These are phyloP conservation scores for Lates calcarifer DNA, from an alignment of 2,113 vertebrate species.

Conservation along the genomic window DNA sequence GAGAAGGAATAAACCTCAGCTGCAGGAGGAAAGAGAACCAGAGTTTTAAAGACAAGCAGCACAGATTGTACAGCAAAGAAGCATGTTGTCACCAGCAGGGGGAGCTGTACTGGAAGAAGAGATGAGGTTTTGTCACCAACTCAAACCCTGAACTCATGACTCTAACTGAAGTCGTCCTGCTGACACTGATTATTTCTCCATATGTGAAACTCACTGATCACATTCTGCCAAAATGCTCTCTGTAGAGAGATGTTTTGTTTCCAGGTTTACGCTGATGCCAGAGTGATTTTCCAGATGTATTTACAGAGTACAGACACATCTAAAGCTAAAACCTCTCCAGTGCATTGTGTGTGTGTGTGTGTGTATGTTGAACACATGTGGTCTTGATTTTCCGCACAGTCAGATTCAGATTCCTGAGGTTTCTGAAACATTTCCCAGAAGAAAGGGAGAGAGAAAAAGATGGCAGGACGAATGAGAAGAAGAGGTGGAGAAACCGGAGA, in stretches of 20 bases:
- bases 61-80: not conserved
- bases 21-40: too few species aligned
- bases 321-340: too few species aligned
- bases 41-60: too few species aligned
- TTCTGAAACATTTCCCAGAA: slow-evolving; percentile 10
- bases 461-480: not conserved
- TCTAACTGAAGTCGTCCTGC: not conserved
- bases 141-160: not conserved
- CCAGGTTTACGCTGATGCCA: not conserved
- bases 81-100: not conserved
- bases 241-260: not conserved
- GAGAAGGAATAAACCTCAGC: too few species aligned
- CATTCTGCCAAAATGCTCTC: not conserved
- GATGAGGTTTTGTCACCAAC: not conserved
- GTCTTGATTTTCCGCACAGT: slow-evolving; percentile 33
- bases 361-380: slow-evolving; percentile 23
- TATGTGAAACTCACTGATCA: not conserved
- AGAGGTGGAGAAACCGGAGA: not conserved
- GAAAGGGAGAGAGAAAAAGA: not conserved
- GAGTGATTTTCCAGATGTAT: not conserved
- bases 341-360: not conserved
- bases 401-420: slow-evolving; percentile 47
- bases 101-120: not conserved
- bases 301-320: not conserved
- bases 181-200: not conserved